Conservation (phyloP, 2,888 invertebrate genomes). For the Mongoloraphidia duomilia region DNA sequence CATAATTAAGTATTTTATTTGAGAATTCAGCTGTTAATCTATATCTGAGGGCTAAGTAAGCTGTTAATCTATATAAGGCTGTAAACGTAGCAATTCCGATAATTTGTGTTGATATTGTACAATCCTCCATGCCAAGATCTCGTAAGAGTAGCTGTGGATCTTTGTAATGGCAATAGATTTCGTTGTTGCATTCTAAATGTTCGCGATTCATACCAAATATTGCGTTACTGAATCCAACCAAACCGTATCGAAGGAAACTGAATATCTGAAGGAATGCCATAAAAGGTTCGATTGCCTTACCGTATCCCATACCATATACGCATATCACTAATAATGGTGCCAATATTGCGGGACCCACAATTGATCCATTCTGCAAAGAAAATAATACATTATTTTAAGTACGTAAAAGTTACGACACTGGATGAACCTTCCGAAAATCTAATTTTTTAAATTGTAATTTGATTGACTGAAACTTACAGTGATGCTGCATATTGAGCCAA, state of each 20-base stretch:
- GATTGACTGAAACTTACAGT: conserved; percentile 31
- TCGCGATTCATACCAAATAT: conserved; percentile 5
- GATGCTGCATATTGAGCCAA: conserved; percentile 45
- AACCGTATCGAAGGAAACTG: conserved; percentile 52
- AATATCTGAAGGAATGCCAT: conserved; percentile 41
- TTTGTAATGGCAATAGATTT: conserved; percentile 9
- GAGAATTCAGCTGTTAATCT: conserved; percentile 40
- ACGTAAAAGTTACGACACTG: too few species aligned
- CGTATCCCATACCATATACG: conserved; percentile 50
- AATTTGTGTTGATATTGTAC: conserved; percentile 36
- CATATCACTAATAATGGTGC: conserved; percentile 41
- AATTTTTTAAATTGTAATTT: too few species aligned
- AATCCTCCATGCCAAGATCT: conserved; percentile 8
- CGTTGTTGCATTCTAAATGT: conserved; percentile 6
- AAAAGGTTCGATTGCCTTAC: conserved; percentile 33
- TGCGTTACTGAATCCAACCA: conserved; percentile 34
- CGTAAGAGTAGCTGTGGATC: conserved; percentile 5
- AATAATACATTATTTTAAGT: conserved; percentile 6
- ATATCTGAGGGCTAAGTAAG: conserved; percentile 42
- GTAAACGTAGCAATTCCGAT: conserved; percentile 40
- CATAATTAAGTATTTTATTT: conserved; percentile 36
- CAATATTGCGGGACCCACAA: conserved; percentile 39
- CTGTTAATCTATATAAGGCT: conserved; percentile 35
- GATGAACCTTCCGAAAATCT: background rate
- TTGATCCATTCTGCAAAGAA: conserved; percentile 42